Conservation (phyloP, 2,797 vertebrate species). For the Mionectes olivaceus region DNA sequence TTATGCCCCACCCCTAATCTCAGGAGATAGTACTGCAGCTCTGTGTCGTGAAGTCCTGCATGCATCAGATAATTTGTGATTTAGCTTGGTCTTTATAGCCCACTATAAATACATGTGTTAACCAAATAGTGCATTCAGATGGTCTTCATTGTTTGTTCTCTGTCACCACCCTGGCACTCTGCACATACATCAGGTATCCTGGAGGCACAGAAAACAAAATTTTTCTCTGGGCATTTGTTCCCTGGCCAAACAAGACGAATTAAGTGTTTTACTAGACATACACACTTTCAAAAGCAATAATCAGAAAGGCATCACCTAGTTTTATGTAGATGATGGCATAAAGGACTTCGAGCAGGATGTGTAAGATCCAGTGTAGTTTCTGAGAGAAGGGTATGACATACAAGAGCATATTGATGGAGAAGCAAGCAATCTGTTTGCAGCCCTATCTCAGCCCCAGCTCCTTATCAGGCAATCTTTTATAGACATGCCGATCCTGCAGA, state of each 20-base stretch:
- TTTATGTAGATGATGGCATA: not conserved
- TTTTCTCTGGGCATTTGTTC: not conserved
- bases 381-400: not conserved
- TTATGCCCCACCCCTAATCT: not conserved
- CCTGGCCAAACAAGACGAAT: not conserved
- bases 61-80: not conserved
- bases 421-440: slow-evolving; percentile 1
- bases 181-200: not conserved
- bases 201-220: not conserved
- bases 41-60: not conserved
- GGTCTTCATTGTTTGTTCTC: not conserved
- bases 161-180: not conserved
- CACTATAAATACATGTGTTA: not conserved
- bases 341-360: not conserved
- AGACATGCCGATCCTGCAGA: not conserved
- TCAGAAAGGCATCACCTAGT: not conserved
- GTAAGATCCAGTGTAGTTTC: not conserved
- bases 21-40: not conserved
- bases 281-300: not conserved
- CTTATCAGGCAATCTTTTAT: slow-evolving; percentile 14
- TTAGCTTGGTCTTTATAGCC: not conserved
- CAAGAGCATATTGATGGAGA: not conserved
- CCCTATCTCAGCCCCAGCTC: not conserved
- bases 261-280: not conserved
- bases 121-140: not conserved